Conservation (phyloP, 2,888 invertebrate genomes). For the Rhaphigaster nebulosa region DNA sequence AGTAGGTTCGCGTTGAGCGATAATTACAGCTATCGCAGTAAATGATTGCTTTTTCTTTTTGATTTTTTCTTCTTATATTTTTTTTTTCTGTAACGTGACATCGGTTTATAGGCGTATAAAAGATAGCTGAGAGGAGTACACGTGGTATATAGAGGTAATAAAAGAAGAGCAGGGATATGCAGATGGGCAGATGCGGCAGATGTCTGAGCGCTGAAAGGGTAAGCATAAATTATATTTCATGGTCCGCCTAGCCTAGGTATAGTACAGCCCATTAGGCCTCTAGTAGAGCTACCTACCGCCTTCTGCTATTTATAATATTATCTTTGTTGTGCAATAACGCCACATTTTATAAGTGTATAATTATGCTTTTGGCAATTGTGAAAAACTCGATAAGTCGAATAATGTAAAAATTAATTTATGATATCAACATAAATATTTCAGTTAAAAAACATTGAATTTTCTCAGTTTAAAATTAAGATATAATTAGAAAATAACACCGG, state of each 20-base stretch:
- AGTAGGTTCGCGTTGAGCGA: too few relatives aligned
- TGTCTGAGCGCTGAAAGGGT: conserved; percentile 53
- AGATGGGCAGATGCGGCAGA: conserved; percentile 58
- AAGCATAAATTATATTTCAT: conserved; percentile 60
- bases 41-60: too few relatives aligned
- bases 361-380: neutral
- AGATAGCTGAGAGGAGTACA: neutral
- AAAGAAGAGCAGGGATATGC: conserved; percentile 51
- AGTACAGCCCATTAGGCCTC: neutral
- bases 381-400: neutral
- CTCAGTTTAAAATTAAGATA: too few relatives aligned
- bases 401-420: neutral
- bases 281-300: neutral
- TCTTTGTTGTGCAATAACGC: neutral
- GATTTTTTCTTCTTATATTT: neutral
- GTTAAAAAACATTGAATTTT: too few relatives aligned
- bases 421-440: neutral
- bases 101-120: neutral
- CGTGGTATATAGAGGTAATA: conserved; percentile 25
- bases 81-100: neutral
- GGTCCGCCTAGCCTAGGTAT: conserved; percentile 49
- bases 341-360: neutral
- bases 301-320: neutral
- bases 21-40: too few relatives aligned
- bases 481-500: too few relatives aligned